Base-by-base conservation (phyloP, 2,888 invertebrate genomes). In the Exocentrus adspersus region DNA sequence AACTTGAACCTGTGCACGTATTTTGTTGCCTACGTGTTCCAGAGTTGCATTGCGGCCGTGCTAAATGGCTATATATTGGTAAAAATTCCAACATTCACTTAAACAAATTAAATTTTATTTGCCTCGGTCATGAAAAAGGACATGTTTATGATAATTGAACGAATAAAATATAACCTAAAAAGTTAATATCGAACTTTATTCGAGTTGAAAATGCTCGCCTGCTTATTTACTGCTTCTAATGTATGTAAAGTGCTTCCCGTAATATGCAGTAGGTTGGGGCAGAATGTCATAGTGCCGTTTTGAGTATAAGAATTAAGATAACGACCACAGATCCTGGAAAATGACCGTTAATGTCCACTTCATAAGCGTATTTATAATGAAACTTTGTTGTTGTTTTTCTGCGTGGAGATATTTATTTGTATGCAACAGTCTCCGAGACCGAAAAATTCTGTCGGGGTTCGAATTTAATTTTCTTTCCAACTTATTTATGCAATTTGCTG, bases 81-180 rank as follows among this genome's bases (percentile, higher is more conserved):
- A 71, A 74, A 77, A 77, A 78, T 77, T 73, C 74, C 75, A 71
- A 67, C 71, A 71, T 75, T 76, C 76, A 74, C 77, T 77, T 76
- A 76, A 79, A 78, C 79, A 78, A 80, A 81, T 81, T 80, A 79
- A 81, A 80, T 79, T 80, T 80, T 80, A 81, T 78, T 77, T 37
- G 70, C 68, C 52, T 70, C 69, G 70, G 72, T 77, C 78, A 75
- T 75, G 77, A 76, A 72, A 77, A 72, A 56, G 65, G 81, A 80
- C 81, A 82, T 81, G 74, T 82, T 82, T 82, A 82, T 81, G 81
- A 77, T 82, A 82, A 82, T 82, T 81, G 80, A 80, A 81, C 75
- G 76, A 79, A 79, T 79, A 80, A 80, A 80, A 81, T 76, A 80
- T 78, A 79, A 78, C 78, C 76, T 70, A 79, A 77, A 80, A 79